These are phyloP conservation scores for Saiga tatarica DNA, from an alignment of 2,113 vertebrate species.

Conservation along the genomic window DNA sequence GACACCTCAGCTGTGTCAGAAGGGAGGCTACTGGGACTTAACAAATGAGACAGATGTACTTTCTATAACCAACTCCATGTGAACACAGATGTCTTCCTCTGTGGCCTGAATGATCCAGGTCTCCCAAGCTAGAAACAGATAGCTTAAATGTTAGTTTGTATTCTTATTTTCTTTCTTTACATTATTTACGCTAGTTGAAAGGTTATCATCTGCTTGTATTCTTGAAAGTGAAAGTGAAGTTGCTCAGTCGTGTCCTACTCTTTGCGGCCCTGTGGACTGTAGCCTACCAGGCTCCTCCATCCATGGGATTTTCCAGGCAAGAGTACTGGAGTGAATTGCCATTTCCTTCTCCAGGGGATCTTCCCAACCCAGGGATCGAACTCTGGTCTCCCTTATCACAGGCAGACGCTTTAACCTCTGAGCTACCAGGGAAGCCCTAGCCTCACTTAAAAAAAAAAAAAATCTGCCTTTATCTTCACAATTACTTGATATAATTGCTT, in stretches of 20 bases:
- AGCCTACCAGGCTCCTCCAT: neutral
- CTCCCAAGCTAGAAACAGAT: neutral
- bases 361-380: no score
- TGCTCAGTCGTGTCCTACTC: rapidly evolving
- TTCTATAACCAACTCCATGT: neutral
- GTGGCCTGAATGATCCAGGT: neutral
- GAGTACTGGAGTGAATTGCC: no score
- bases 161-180: neutral
- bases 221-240: no score
- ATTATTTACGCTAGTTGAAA: neutral
- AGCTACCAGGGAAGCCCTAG: no score
- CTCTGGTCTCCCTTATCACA: no score
- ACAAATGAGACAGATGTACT: neutral
- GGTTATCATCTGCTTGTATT: neutral
- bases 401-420: no score
- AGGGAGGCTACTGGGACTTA: neutral
- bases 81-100: neutral
- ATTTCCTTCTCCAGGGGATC: no score
- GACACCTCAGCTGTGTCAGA: neutral
- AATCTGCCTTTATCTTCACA: neutral
- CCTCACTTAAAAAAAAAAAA: neutral
- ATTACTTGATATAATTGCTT: neutral
- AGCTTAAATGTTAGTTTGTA: neutral
- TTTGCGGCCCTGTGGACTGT: neutral
- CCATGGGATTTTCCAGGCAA: no score